These are phyloP conservation scores for Acleris holmiana DNA, from an alignment of 2,888 invertebrate genomes.

Conservation along the genomic window DNA sequence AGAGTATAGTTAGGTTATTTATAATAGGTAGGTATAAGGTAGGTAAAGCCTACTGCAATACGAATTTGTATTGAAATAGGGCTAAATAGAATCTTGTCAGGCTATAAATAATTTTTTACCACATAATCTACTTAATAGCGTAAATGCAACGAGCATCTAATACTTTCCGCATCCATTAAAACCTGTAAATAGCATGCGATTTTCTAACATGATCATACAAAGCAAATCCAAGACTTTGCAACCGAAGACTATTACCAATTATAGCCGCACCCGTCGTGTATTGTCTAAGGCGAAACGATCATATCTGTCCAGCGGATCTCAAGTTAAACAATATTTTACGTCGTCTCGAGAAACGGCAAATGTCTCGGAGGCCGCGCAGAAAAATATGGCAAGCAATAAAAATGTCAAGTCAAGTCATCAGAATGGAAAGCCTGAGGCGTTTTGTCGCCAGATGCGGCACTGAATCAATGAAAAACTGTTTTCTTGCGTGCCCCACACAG, in stretches of 20 bases:
- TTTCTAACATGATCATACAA: conserved; percentile 8
- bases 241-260: conserved; percentile 8
- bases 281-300: conserved; percentile 58
- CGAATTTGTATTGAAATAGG: no score
- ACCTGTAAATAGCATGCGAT: conserved; percentile 2
- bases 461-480: conserved; percentile 84
- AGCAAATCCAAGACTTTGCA: neutral
- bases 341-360: conserved; percentile 66
- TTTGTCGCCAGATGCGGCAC: conserved; percentile 82
- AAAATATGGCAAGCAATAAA: conserved; percentile 82
- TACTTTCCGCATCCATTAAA: neutral
- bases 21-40: no score
- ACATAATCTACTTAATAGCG: neutral
- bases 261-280: neutral
- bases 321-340: conserved; percentile 79
- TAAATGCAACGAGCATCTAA: neutral
- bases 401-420: conserved; percentile 85
- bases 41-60: no score
- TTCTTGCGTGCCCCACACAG: conserved; percentile 75
- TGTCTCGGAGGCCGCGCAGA: conserved; percentile 74
- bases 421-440: conserved; percentile 81
- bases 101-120: neutral
- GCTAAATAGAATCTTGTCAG: no score
- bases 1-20: no score
- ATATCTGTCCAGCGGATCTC: conserved; percentile 65